phyloP scores from a whole-genome alignment of 2,113 vertebrate genomes.

The Siniperca chuatsi region DNA sequence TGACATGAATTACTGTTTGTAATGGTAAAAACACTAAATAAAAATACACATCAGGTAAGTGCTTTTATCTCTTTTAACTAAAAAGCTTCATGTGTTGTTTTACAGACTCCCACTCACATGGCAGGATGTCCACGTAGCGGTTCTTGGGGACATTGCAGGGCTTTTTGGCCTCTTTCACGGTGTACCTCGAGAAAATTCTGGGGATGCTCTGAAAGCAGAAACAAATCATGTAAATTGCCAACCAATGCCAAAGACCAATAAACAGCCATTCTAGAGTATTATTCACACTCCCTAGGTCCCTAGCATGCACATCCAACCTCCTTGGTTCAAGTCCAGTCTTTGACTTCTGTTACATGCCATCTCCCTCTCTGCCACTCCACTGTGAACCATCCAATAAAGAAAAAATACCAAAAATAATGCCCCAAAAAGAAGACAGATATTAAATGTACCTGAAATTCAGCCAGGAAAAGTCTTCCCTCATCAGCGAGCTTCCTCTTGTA shows the following conservation, averaged over 20 bases:
- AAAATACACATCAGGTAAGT: not conserved
- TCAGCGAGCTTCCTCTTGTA: conserved; percentile 96
- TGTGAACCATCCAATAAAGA: not conserved
- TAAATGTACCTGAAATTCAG: conserved; percentile 93
- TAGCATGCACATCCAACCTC: not conserved
- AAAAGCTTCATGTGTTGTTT: not conserved
- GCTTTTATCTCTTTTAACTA: not conserved
- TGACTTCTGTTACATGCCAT: not conserved
- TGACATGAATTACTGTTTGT: too few relatives aligned
- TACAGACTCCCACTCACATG: conserved; percentile 89
- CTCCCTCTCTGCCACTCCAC: not conserved
- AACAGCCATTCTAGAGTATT: not conserved
- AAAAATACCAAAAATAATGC: not conserved
- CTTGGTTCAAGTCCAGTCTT: not conserved
- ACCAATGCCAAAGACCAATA: not conserved
- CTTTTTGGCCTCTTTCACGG: conserved; percentile 93
- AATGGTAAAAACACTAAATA: not conserved
- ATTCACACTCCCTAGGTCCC: not conserved
- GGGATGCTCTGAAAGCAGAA: conserved; percentile 91
- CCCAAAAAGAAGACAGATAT: not conserved
- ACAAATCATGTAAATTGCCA: not conserved
- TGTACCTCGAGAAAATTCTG: conserved; percentile 90
- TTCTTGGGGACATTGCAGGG: conserved; percentile 91
- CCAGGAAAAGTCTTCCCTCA: conserved; percentile 94
- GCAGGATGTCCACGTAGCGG: conserved; percentile 97